A percentile compares a stretch with the other conserved stretches of the same genome.
Evolutionary conservation across 2,113 vertebrate species (phyloP).

Genomic region (Mesitornis unicolor): DNA sequence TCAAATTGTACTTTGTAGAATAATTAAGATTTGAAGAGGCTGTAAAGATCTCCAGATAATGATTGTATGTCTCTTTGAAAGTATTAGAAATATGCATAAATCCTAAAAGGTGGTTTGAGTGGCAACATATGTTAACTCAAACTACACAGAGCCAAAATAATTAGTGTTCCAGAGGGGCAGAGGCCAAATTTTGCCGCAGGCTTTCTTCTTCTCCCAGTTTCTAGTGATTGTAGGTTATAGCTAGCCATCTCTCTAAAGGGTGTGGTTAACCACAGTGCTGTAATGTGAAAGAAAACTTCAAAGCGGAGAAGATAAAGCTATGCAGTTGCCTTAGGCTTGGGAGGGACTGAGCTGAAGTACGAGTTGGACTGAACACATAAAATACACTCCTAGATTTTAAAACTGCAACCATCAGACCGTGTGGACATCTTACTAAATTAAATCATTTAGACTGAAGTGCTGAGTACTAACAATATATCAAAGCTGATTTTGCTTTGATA

Average conservation of each 20-base stretch:
- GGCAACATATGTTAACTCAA: background rate
- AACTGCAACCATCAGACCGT: slow-evolving; percentile 39
- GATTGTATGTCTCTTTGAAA: background rate
- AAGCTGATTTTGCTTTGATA: slow-evolving; percentile 25
- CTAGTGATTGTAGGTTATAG: slow-evolving; percentile 54
- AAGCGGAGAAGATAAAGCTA: slow-evolving; percentile 59
- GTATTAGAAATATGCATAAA: background rate
- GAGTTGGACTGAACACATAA: slow-evolving; percentile 65
- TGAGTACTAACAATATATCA: slow-evolving; percentile 19
- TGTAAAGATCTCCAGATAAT: background rate
- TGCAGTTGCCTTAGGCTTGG: slow-evolving; percentile 78
- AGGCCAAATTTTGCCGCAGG: slow-evolving; percentile 51
- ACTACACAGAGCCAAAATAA: background rate
- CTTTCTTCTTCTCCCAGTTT: slow-evolving; percentile 46
- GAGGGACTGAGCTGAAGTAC: slow-evolving; percentile 73
- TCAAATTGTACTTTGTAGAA: background rate
- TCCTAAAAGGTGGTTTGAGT: background rate
- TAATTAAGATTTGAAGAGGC: background rate
- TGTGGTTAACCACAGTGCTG: slow-evolving; percentile 58
- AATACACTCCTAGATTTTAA: slow-evolving; percentile 53
- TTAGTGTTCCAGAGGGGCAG: slow-evolving; percentile 42
- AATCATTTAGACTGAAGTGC: slow-evolving; percentile 29
- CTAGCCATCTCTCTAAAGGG: slow-evolving; percentile 53
- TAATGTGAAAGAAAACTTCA: slow-evolving; percentile 71
- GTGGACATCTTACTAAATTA: slow-evolving; percentile 34